A percentile compares a stretch with the other conserved stretches of the same genome.
These are phyloP conservation scores for Montipora efflorescens DNA, from an alignment of 64 coral and sea anemone species.

Conservation along the genomic window DNA sequence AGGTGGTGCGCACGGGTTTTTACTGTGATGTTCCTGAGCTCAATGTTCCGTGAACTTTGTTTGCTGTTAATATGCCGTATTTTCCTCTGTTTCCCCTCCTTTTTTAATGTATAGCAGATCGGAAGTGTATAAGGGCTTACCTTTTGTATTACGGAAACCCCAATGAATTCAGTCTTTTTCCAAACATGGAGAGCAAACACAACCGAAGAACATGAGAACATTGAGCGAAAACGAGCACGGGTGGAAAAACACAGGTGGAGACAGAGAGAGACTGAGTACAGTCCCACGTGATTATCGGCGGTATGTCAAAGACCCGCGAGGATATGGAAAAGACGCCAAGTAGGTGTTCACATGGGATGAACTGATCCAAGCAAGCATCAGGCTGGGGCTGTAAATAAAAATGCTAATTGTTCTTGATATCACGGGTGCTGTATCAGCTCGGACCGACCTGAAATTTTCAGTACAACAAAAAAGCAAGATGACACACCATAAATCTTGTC, in stretches of 20 bases:
- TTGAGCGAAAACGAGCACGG: not conserved
- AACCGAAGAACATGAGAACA: not conserved
- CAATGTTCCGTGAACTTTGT: not conserved
- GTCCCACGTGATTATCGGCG: not conserved
- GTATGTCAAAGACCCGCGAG: not conserved
- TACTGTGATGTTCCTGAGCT: not conserved
- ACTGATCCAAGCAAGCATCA: too few species aligned
- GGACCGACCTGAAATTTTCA: too few species aligned
- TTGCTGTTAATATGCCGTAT: not conserved
- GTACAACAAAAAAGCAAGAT: too few species aligned
- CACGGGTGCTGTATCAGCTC: too few species aligned
- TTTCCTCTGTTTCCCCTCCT: not conserved
- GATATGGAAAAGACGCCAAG: too few species aligned
- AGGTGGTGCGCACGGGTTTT: not conserved
- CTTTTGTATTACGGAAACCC: not conserved
- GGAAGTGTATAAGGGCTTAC: not conserved
- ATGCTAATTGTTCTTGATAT: too few species aligned
- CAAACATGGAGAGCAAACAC: not conserved
- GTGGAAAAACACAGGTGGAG: not conserved
- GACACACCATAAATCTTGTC: too few species aligned
- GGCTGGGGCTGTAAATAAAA: too few species aligned
- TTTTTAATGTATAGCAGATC: not conserved
- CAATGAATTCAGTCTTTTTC: not conserved
- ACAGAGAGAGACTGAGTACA: constrained; percentile 7
- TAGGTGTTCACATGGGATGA: too few species aligned